phyloP scores from a whole-genome alignment of 2,888 invertebrate genomes.

The Hydraecia micacea region DNA sequence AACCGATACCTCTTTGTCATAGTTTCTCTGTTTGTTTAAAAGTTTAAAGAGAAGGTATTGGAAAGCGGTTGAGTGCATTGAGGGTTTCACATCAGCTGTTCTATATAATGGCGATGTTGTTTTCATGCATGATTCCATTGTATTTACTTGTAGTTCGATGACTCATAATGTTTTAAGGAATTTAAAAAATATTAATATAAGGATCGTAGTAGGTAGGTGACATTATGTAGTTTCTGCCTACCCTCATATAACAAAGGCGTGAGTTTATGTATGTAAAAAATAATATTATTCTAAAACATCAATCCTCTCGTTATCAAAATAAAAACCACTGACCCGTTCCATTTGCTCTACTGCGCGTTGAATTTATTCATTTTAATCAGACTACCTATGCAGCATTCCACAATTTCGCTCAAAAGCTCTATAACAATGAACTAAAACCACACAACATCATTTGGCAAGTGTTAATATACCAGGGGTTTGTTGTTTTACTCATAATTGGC shows the following conservation, averaged over 20 bases:
- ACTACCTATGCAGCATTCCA: conserved; percentile 20
- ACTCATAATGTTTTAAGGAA: background rate
- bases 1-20: conserved; percentile 48
- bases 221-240: too few relatives aligned
- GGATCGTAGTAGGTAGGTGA: background rate
- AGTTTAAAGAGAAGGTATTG: conserved; percentile 27
- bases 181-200: background rate
- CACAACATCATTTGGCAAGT: conserved; percentile 68
- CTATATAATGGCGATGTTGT: conserved; percentile 1
- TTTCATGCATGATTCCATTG: background rate
- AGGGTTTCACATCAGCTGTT: background rate
- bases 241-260: background rate
- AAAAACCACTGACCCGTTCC: background rate
- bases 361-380: conserved; percentile 50
- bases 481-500: conserved; percentile 81
- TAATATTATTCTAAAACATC: background rate
- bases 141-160: background rate
- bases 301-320: conserved; percentile 9
- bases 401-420: conserved; percentile 47
- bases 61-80: background rate
- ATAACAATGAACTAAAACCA: conserved; percentile 64
- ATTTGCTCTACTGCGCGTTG: background rate
- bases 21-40: conserved; percentile 44
- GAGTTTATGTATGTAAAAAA: background rate
- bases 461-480: conserved; percentile 70